Evolutionary conservation across 2,888 invertebrate species (phyloP), one percentile per base, ranked within the genome.

Genomic region (Dascillus cervinus): DNA sequence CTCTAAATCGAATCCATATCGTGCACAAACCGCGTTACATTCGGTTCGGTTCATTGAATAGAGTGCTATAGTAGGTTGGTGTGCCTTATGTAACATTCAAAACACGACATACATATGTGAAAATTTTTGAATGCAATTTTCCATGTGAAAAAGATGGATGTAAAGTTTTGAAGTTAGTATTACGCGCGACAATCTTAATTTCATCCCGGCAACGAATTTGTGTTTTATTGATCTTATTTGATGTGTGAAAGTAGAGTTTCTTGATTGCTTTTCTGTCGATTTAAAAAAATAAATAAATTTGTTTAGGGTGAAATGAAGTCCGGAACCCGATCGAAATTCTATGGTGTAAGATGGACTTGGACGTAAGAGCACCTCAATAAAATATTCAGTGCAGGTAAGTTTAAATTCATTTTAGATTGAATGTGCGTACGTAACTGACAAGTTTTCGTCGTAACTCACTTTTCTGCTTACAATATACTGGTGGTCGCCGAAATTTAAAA

Each of bases 21-120:
- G 35, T 37, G 37, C 36, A 51, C 55, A 54, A 57, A 57, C 53
- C 52, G 47, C 49, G 52, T 57, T 53, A 52, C 50, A 47, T 52
- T 52, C 52, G 52, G 44, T 49, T 41, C 52, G 55, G 54, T 56
- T 56, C 56, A 56, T 58, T 56, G 58, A 53, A 50, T 53, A 56
- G 52, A 54, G 55, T 56, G 55, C 53, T 52, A 49, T 49, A 52
- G n/a, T n/a, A 50, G 45, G 41, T 45, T 43, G 36, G 39, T 33
- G 17, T 29, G 32, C 35, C 45, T 45, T 41, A 47, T 47, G 43
- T 34, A 42, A 45, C 42, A 47, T 47, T 47, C 47, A 43, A 37
- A 32, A 35, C 47, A 41, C 43, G 47, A 39, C 31, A 37, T 41
- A 28, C 44, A 40, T 45, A 39, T 47, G 47, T 43, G 43, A 42